Evolutionary conservation across 2,113 vertebrate species (phyloP).

Genomic region (Lontra canadensis): DNA sequence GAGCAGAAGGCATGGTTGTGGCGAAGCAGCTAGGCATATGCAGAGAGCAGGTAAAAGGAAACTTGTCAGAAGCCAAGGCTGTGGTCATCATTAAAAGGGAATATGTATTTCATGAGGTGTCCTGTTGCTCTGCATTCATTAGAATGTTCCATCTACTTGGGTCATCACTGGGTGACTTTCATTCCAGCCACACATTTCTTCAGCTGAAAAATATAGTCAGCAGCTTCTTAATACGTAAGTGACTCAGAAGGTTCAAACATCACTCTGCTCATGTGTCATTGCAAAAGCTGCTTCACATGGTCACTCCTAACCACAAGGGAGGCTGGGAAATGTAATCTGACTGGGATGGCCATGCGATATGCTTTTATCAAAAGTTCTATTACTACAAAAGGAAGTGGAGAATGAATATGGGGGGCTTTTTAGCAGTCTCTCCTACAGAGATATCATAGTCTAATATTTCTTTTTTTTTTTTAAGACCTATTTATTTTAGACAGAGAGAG

Average conservation of each 20-base stretch:
- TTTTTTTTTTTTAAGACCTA: not conserved
- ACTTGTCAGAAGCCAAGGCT: not conserved
- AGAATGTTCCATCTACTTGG: not conserved
- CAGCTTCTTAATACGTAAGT: not conserved
- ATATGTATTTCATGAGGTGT: not conserved
- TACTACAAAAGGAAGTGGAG: not conserved
- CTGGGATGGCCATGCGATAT: not conserved
- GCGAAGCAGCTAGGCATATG: not conserved
- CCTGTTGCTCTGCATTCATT: not conserved
- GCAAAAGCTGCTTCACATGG: not conserved
- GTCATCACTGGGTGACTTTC: not conserved
- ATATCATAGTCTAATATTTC: not conserved
- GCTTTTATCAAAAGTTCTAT: not conserved
- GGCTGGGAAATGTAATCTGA: not conserved
- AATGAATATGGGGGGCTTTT: not conserved
- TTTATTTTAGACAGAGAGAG: not conserved
- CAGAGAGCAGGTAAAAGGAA: not conserved
- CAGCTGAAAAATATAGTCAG: not conserved
- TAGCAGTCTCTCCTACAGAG: not conserved
- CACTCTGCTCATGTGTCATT: not conserved
- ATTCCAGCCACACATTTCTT: not conserved
- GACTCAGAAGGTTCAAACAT: not conserved
- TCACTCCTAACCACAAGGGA: not conserved
- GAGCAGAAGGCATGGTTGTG: not conserved
- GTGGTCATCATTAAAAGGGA: not conserved